Conservation (phyloP, 1,140 invertebrate species). For the Idris sp. region DNA sequence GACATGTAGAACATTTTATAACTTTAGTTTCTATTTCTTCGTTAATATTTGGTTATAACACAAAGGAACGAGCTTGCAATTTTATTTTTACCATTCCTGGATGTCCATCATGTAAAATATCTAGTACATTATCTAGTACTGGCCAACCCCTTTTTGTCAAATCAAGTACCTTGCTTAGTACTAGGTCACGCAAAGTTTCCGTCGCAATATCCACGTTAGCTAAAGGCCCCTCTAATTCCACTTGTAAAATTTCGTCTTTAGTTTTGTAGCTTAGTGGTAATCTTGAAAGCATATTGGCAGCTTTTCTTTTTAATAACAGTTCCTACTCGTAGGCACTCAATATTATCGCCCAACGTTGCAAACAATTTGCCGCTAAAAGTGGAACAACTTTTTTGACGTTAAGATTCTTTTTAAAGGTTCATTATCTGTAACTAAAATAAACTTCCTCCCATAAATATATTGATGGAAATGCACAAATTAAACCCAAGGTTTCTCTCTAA, state of each 20-base stretch:
- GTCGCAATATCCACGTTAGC: slow-evolving; percentile 26
- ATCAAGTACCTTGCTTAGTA: slow-evolving; percentile 30
- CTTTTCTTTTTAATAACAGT: slow-evolving; percentile 21
- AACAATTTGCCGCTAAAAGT: slow-evolving; percentile 33
- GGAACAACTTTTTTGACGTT: slow-evolving; percentile 53
- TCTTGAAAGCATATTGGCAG: slow-evolving; percentile 41
- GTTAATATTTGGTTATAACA: slow-evolving; percentile 77
- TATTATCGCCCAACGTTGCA: slow-evolving; percentile 24
- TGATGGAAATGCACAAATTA: slow-evolving; percentile 76
- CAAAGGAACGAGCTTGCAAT: slow-evolving; percentile 71
- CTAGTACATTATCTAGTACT: slow-evolving; percentile 40
- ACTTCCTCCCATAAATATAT: slow-evolving; percentile 68
- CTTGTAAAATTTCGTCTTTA: slow-evolving; percentile 16
- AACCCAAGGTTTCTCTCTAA: slow-evolving; percentile 76
- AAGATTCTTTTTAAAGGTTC: slow-evolving; percentile 65
- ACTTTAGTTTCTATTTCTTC: slow-evolving; percentile 68
- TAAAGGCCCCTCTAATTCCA: slow-evolving; percentile 20
- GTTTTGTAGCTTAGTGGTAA: slow-evolving; percentile 16
- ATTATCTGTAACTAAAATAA: slow-evolving; percentile 68
- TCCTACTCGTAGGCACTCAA: slow-evolving; percentile 34
- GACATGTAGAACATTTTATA: slow-evolving; percentile 18
- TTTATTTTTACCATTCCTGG: slow-evolving; percentile 77
- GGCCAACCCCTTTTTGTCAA: slow-evolving; percentile 36
- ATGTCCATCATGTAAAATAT: slow-evolving; percentile 74
- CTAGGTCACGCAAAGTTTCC: slow-evolving; percentile 20